A percentile compares a stretch with the other conserved stretches of the same genome.
These are phyloP conservation scores for Scleropages formosus DNA, from an alignment of 2,797 vertebrate species.

Conservation along the genomic window DNA sequence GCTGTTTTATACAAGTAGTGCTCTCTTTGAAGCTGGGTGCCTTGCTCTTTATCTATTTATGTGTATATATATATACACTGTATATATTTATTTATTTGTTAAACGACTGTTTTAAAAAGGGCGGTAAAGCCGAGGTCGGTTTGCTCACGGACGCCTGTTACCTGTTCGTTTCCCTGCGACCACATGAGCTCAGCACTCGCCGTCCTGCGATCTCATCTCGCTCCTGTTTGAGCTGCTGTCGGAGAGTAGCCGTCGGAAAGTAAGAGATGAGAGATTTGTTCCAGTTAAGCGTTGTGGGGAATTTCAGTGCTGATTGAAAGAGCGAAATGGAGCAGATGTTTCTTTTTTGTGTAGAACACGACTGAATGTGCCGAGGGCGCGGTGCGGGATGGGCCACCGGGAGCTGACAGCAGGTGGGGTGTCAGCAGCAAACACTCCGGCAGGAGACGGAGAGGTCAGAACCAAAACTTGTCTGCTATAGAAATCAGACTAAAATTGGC, in stretches of 20 bases:
- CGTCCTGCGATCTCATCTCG: not conserved
- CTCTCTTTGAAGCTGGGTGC: not conserved
- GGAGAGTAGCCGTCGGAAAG: not conserved
- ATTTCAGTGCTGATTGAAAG: not conserved
- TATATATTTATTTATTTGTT: too few relatives aligned
- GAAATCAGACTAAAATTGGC: not conserved
- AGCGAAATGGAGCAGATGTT: not conserved
- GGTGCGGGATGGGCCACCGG: not conserved
- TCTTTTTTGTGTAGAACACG: conserved; percentile 11
- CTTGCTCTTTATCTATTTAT: not conserved
- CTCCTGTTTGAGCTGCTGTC: too few relatives aligned
- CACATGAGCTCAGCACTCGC: too few relatives aligned
- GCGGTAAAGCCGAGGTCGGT: too few relatives aligned
- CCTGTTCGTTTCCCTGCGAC: too few relatives aligned
- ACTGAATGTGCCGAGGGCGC: not conserved
- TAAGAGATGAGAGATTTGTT: not conserved
- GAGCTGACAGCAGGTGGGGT: not conserved
- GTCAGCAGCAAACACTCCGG: not conserved
- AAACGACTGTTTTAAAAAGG: too few relatives aligned
- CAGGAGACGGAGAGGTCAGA: not conserved
- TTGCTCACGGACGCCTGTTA: not conserved
- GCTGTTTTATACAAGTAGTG: not conserved
- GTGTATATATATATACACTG: too few relatives aligned
- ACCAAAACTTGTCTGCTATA: not conserved
- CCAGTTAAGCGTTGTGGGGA: not conserved